These are phyloP conservation scores for Xiphydria camelus DNA, from an alignment of 2,888 invertebrate species.

Conservation along the genomic window DNA sequence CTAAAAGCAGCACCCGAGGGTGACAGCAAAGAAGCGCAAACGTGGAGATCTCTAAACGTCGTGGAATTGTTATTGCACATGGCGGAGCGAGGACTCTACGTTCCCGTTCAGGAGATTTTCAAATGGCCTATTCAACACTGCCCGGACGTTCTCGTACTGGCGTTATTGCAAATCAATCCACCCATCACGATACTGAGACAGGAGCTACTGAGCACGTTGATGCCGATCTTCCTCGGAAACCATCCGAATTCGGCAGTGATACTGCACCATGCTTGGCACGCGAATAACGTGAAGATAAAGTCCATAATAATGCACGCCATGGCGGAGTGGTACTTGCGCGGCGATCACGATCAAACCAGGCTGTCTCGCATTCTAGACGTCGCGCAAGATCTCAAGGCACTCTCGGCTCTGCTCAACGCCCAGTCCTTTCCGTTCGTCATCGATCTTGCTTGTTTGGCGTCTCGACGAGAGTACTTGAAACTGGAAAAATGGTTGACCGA, in stretches of 20 bases:
- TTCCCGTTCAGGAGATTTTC: slow-evolving; percentile 83
- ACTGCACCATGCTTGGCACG: slow-evolving; percentile 94
- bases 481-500: slow-evolving; percentile 98
- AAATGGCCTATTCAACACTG: slow-evolving; percentile 91
- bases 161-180: slow-evolving; percentile 83
- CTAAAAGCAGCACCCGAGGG: slow-evolving; percentile 93
- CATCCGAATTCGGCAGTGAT: slow-evolving; percentile 97
- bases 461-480: slow-evolving; percentile 94
- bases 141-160: slow-evolving; percentile 90
- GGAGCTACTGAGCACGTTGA: slow-evolving; percentile 83
- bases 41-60: slow-evolving; percentile 92
- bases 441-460: slow-evolving; percentile 96
- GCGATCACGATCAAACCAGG: slow-evolving; percentile 90
- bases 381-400: slow-evolving; percentile 91
- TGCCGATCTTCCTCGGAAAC: slow-evolving; percentile 92
- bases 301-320: slow-evolving; percentile 92
- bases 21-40: slow-evolving; percentile 89
- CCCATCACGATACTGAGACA: slow-evolving; percentile 79
- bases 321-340: slow-evolving; percentile 95
- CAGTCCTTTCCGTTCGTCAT: slow-evolving; percentile 95
- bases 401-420: slow-evolving; percentile 88
- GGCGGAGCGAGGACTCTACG: slow-evolving; percentile 84
- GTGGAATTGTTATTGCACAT: slow-evolving; percentile 85
- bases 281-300: slow-evolving; percentile 72
- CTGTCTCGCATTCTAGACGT: slow-evolving; percentile 94